A percentile compares a stretch with the other conserved stretches of the same genome.
Conservation (phyloP, 2,113 vertebrate species). For the Chloropsis cyanopogon region DNA sequence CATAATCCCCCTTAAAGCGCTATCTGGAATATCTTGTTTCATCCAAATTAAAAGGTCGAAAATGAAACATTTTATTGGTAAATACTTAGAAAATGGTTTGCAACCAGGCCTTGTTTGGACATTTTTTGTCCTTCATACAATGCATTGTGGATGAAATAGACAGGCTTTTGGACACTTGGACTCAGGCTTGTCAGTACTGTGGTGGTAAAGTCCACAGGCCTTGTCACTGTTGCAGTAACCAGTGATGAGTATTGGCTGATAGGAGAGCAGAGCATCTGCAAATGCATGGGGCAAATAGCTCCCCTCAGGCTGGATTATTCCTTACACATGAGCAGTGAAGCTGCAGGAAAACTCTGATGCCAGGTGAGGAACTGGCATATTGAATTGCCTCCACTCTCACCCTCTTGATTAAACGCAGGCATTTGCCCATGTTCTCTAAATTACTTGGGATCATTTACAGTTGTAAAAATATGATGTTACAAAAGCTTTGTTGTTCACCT, state of each 20-base stretch:
- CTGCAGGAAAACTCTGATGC: background rate
- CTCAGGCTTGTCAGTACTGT: background rate
- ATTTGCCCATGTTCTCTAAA: constrained; percentile 20
- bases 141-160: background rate
- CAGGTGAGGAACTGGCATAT: background rate
- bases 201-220: background rate
- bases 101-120: background rate
- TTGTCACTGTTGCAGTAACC: background rate
- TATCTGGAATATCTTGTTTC: background rate
- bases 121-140: background rate
- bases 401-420: background rate
- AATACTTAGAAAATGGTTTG: background rate
- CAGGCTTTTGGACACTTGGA: background rate
- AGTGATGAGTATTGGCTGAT: accelerated
- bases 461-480: constrained; percentile 25
- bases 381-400: background rate
- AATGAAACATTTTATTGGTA: background rate
- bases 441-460: constrained; percentile 11
- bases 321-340: background rate
- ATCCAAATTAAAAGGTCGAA: background rate
- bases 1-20: background rate
- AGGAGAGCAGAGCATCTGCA: background rate
- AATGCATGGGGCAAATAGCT: background rate
- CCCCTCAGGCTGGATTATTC: background rate
- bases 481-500: constrained; percentile 39